A percentile compares a stretch with the other conserved stretches of the same genome.
phyloP scores from a whole-genome alignment of 2,113 vertebrate species.

The Aptenodytes forsteri region DNA sequence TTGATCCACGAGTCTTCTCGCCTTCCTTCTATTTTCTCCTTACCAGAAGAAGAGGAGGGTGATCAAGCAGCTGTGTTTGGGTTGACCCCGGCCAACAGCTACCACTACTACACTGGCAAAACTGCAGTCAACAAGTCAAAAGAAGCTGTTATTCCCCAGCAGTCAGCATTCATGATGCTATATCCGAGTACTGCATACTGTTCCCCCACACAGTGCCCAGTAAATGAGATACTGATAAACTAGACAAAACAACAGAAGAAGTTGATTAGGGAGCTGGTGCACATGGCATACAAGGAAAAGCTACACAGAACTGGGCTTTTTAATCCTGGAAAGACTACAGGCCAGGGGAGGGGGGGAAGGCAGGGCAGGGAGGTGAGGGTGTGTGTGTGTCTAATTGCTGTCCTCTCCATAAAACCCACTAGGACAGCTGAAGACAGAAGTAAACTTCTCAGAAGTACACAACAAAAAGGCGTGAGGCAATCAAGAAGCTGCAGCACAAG shows the following conservation, averaged over 20 bases:
- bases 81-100: not conserved
- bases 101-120: not conserved
- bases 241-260: not conserved
- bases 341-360: too few species aligned
- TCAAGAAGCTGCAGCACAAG: not conserved
- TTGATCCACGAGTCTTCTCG: not conserved
- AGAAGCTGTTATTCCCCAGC: not conserved
- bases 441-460: not conserved
- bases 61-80: not conserved
- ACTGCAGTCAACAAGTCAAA: not conserved
- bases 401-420: not conserved
- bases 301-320: not conserved
- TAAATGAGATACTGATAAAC: not conserved
- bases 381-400: not conserved
- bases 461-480: not conserved
- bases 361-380: too few species aligned
- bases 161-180: not conserved
- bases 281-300: not conserved
- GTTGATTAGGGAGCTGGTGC: not conserved
- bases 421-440: not conserved
- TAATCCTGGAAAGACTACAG: not conserved
- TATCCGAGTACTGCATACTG: accelerated
- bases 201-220: accelerated
- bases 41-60: not conserved
- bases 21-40: not conserved